Base-by-base conservation (phyloP, 2,113 vertebrate species). In the Petrocephalus zakoni region DNA sequence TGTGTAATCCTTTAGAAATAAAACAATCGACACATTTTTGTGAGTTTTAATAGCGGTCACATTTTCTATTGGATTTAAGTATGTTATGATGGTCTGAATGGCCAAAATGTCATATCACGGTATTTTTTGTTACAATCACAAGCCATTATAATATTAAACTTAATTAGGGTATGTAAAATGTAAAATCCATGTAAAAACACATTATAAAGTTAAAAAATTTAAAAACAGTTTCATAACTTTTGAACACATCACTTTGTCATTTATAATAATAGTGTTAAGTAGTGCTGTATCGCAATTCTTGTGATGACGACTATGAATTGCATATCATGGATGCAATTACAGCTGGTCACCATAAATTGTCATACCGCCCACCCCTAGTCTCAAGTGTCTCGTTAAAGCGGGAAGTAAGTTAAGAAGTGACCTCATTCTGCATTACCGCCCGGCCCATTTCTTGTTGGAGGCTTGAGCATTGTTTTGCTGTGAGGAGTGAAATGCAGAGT, bases 381-480 rank as follows among this genome's bases (percentile, higher is more conserved):
- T 84, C 34, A 25, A 88, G 53, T 42, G 34, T 61, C 52, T 84
- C 4, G 52, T 88, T 81, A 81, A 88, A 82, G 72, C 87, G 84
- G 78, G 19, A 49, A 56, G 21, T 83, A 47, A 17, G 61, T 68
- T 68, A 9, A 78, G 34, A 42, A 19, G 72, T 19, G 52, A 53
- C 29, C 51, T 55, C 51, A 22, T 86, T 86, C 51, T 86, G 85
- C 25, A 56, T 37, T 52, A 56, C 11, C 2, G 34, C n/a, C n/a
- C 17, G 15, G 49, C 82, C n/a, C 10, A 85, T 85, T 2, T 53
- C 52, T 52, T 56, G 29, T 19, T 56, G 29, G 56, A 52, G 85
- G 51, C 4, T 37, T 34, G 13, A 29, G 10, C 29, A 37, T 55
- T 55, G 29, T 19, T 17, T 37, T 56, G 25, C 47, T 85, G 81